Evolutionary conservation across 2,113 vertebrate species (phyloP).

Genomic region (Scalopus aquaticus): DNA sequence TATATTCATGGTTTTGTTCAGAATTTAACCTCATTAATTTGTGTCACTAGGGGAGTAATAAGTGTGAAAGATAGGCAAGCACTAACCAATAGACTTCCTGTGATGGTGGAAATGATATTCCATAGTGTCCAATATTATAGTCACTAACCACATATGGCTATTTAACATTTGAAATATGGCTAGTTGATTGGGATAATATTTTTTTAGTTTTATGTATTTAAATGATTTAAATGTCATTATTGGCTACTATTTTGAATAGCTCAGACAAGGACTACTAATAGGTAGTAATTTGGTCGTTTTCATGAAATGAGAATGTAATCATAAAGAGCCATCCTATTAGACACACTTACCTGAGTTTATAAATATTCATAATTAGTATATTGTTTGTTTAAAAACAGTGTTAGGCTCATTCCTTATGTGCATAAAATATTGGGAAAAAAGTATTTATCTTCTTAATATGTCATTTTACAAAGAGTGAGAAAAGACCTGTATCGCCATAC

Average conservation of each 20-base stretch:
- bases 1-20: not conserved
- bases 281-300: not conserved
- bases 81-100: not conserved
- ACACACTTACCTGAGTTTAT: not conserved
- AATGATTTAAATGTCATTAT: slow-evolving; percentile 13
- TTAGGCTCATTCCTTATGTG: not conserved
- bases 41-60: not conserved
- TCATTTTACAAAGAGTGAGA: not conserved
- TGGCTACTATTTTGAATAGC: not conserved
- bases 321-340: not conserved
- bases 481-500: not conserved
- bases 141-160: not conserved
- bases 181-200: slow-evolving; percentile 5
- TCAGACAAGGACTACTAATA: slow-evolving; percentile 31
- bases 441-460: not conserved
- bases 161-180: not conserved
- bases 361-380: slow-evolving; percentile 31
- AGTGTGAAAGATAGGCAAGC: slow-evolving; percentile 1
- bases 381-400: slow-evolving; percentile 24
- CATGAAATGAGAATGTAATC: not conserved
- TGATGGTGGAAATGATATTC: not conserved
- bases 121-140: not conserved
- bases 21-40: not conserved
- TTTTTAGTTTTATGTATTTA: slow-evolving; percentile 28
- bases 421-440: not conserved